phyloP scores from a whole-genome alignment of 2,888 invertebrate species.

The Yponomeuta malinellus region DNA sequence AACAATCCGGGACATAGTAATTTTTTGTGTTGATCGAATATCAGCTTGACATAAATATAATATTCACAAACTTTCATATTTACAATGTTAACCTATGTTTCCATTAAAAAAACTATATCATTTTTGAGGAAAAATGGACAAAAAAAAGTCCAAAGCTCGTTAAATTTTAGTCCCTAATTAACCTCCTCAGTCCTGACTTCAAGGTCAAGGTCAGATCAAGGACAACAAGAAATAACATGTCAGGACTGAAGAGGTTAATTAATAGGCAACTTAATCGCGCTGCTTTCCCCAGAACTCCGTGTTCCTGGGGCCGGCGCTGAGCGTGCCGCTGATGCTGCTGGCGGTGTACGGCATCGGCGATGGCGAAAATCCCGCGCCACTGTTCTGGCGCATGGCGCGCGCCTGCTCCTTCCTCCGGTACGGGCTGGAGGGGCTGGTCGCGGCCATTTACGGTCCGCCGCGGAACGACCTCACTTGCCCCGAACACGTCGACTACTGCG shows the following conservation, averaged over 20 bases:
- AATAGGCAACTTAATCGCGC: too few relatives aligned
- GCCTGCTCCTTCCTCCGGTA: conserved; percentile 89
- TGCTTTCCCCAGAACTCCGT: conserved; percentile 82
- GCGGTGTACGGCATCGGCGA: conserved; percentile 92
- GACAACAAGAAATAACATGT: too few relatives aligned
- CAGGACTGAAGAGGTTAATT: too few relatives aligned
- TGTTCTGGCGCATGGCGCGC: conserved; percentile 85
- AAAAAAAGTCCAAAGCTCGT: neutral
- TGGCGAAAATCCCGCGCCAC: conserved; percentile 81
- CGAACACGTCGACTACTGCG: conserved; percentile 81
- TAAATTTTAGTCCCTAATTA: conserved; percentile 21
- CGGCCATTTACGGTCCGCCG: conserved; percentile 86
- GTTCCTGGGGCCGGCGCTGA: conserved; percentile 90
- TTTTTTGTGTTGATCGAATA: too few relatives aligned
- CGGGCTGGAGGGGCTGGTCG: conserved; percentile 86
- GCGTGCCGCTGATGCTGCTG: conserved; percentile 91
- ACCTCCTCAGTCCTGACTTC: too few relatives aligned
- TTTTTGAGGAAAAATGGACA: too few relatives aligned
- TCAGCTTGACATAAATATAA: conserved; percentile 12
- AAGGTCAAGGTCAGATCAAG: too few relatives aligned
- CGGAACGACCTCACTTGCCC: conserved; percentile 86
- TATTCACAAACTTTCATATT: neutral
- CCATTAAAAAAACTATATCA: neutral
- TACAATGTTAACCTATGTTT: too few relatives aligned
- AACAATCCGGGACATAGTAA: neutral